Evolutionary conservation across 2,888 invertebrate genomes (phyloP), one percentile per base, ranked within the genome.

Genomic region (Amblyjoppa proteus): DNA sequence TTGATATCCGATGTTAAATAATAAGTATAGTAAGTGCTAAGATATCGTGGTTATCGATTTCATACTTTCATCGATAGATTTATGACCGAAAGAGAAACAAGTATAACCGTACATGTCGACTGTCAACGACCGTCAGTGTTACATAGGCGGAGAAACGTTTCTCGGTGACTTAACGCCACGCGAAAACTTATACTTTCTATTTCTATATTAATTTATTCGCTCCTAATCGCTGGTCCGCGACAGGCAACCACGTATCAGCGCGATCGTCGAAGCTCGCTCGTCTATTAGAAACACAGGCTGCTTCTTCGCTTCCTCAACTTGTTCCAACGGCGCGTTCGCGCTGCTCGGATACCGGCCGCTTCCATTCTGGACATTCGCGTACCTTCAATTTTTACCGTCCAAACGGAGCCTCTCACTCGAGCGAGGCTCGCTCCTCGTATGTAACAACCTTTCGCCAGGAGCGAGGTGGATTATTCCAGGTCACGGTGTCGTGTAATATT

Each of bases 401-500:
- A 9, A 41, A 41, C 41, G 41, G 11, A 41, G 41, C 41, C 41
- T 41, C 41, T 41, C 41, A 41, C 71, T 6, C 25, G 38, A 20
- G 68, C 31, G 51, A 20, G 31, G 75, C 76, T 73, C 69, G 68
- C 51, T 73, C 28, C 20, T 74, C 66, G 56, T 53, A 74, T 41
- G 56, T 11, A 49, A 38, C 51, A 71, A 82, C 79, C 82, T 84
- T 79, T 87, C 84, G 79, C 86, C 80, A 25, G 70, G 28, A 41
- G 77, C 66, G 76, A 87, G 84, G 70, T 58, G 87, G 84, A 87
- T 87, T 86, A 88, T 88, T 90, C 90, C 91, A 90, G 89, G 91
- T 92, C 92, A 92, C 90, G 90, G 90, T 90, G 90, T 85, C 85
- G 90, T 88, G 88, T 91, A 89, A 91, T 91, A 92, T 91, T 92